Base-by-base conservation (phyloP, 2,888 invertebrate species). In the Cistogaster globosa region DNA sequence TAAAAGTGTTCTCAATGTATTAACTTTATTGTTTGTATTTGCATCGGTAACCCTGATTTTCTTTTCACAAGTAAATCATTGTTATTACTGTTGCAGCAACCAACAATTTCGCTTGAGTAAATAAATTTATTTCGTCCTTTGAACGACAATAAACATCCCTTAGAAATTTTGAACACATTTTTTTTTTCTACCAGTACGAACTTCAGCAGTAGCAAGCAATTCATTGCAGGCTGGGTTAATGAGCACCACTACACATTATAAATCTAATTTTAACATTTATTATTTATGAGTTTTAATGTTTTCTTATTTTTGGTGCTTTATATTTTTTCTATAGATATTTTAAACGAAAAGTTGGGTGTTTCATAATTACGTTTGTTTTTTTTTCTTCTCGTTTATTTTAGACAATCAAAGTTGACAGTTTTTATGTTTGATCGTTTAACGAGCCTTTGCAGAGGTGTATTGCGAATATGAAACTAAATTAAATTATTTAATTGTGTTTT, bases 201-300 rank as follows among this genome's bases (percentile, higher is more conserved):
- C 48, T 42, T 14, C 42, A 67, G 48, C 18, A 48, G 55, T 16
- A 8, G 53, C 42, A 51, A 20, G 22, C 5, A 60, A 9, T 60
- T 58, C 9, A 65, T 38, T 69, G 62, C 72, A 69, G 74, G 69
- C 85, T 75, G 85, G 85, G 85, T 85, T 85, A 85, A 85, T 82
- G 85, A 85, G 78, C 82, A 82, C 74, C 78, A 74, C 69, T 71
- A 71, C 78, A 78, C 78, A 77, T 67, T 77, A 85, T 85, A 85
- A 85, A 85, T 85, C 78, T 82, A 85, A 85, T 85, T 85, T 85
- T 22, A 71, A 82, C 78, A 75, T 85, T 82, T 85, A 85, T 85
- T 82, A 85, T 85, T 85, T 85, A 85, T 85, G 85, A 71, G 81
- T 75, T 76, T 78, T 62, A 68, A 36, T 45, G 16, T 55, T 60